Percentiles rank a stretch among this genome's conserved stretches.
Conservation (phyloP, 2,113 vertebrate species). For the Toxotes jaculatrix region DNA sequence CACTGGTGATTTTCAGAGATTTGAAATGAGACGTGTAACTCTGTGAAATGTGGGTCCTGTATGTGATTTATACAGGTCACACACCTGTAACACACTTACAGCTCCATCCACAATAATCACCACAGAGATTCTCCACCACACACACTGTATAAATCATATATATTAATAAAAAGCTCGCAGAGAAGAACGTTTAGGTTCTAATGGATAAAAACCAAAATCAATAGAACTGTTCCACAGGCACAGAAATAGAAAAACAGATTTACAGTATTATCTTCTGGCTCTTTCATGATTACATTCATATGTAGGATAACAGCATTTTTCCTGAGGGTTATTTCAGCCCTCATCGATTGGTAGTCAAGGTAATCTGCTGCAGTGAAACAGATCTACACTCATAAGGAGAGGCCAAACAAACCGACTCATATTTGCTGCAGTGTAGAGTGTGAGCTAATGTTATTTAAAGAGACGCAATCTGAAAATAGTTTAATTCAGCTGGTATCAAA, state of each 20-base stretch:
- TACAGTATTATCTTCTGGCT: neutral
- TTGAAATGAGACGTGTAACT: no score
- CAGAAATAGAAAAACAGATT: neutral
- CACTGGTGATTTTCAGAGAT: no score
- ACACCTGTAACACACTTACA: no score
- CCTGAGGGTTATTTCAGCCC: neutral
- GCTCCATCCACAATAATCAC: neutral
- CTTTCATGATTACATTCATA: neutral
- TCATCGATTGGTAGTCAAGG: neutral
- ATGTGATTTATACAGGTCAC: no score
- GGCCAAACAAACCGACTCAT: neutral
- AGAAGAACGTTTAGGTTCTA: neutral
- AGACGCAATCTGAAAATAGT: neutral
- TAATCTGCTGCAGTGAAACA: neutral
- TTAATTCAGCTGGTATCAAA: neutral
- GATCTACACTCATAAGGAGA: neutral
- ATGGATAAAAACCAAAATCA: neutral
- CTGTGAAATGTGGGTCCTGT: no score
- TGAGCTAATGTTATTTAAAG: neutral
- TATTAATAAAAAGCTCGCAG: neutral
- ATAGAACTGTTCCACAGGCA: neutral
- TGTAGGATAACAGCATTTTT: neutral
- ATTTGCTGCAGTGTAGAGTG: neutral
- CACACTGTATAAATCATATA: neutral
- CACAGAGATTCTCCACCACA: neutral